Evolutionary conservation across 2,888 invertebrate genomes (phyloP).

Genomic region (Notocelia uddmanniana): DNA sequence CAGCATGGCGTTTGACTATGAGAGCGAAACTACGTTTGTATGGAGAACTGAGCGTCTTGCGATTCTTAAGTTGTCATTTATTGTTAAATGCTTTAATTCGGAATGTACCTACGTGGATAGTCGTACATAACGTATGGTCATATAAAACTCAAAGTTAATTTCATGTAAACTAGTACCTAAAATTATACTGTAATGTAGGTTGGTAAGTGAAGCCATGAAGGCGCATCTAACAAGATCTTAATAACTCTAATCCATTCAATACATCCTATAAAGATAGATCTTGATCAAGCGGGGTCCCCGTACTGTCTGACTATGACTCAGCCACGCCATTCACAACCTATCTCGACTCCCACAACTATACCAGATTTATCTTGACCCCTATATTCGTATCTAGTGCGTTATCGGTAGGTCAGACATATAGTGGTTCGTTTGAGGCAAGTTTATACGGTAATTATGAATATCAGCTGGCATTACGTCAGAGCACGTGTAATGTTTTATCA

Average conservation of each 20-base stretch:
- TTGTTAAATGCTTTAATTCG: too few species aligned
- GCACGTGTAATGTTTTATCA: constrained; percentile 52
- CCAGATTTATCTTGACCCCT: not conserved
- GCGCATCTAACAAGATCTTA: not conserved
- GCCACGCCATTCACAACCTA: not conserved
- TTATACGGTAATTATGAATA: not conserved
- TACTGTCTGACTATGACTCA: not conserved
- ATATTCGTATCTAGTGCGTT: not conserved
- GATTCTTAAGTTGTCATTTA: too few species aligned
- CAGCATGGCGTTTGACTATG: too few species aligned
- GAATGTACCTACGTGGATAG: too few species aligned
- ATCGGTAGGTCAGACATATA: not conserved
- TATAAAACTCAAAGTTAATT: too few species aligned
- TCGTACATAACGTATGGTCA: too few species aligned
- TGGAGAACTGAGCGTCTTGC: too few species aligned
- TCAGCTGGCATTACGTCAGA: constrained; percentile 52
- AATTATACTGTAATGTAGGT: too few species aligned
- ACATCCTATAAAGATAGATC: too few species aligned
- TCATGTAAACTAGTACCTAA: too few species aligned
- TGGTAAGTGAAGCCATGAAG: too few species aligned
- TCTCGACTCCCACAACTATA: not conserved
- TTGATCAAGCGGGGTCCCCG: constrained; percentile 1
- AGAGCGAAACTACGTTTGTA: too few species aligned
- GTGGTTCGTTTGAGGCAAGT: not conserved
- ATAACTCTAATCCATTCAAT: not conserved